Base-by-base conservation (phyloP, 2,888 invertebrate genomes). In the Nymphalis polychloros region DNA sequence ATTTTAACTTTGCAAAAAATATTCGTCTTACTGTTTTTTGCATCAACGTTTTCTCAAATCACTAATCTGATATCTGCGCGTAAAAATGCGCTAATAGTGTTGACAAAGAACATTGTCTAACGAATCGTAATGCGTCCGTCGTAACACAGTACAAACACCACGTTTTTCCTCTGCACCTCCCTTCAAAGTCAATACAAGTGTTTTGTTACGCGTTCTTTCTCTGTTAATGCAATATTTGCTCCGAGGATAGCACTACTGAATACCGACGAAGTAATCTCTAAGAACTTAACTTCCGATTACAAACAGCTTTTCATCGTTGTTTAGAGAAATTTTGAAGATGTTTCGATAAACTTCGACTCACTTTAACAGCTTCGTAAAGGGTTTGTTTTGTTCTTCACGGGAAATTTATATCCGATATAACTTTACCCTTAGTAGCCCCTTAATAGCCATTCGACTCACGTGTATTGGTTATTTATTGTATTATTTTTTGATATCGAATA, bases 361-460 rank as follows among this genome's bases (percentile, higher is more conserved):
- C 63, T 66, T 69, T 69, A 62, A 62, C 59, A 68, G 63, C 50
- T 69, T 63, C 53, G 62, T 60, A 71, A 72, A 69, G 70, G 72
- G 52, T 72, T 72, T 72, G 69, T 83, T 83, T 79, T 81, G 75
- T 77, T 59, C 62, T 67, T 69, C 67, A 82, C 83, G 81, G 82
- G 82, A 78, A 84, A 86, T 84, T 84, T 83, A 81, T 80, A 79
- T 73, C 72, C 78, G 74, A 82, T 78, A 86, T 87, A 85, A 84
- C 84, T 88, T 86, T 79, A 77, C 83, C 78, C 79, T 84, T 78
- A 89, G 84, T 81, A 83, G 83, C 80, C 89, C 86, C 88, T 77
- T 73, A 81, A 84, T 87, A 85, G 83, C 82, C 81, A 81, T 89
- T 86, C 81, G 73, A 80, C 80, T 80, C 79, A 83, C 82, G 81